A percentile compares a stretch with the other conserved stretches of the same genome.
Conservation (phyloP, 1,140 invertebrate species). For the Bradysia coprophila region DNA sequence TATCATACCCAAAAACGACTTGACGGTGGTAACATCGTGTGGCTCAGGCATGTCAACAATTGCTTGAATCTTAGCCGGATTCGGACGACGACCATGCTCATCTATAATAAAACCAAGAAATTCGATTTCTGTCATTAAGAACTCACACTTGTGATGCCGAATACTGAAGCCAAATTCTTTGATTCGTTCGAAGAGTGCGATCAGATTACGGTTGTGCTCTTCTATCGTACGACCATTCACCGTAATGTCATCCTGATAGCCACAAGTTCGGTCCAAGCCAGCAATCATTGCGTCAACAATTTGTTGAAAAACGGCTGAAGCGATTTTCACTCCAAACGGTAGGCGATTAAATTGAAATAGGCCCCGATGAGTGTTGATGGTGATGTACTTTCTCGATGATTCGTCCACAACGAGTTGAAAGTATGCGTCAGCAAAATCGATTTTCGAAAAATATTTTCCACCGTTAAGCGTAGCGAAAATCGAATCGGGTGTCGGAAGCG, state of each 20-base stretch:
- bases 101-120: conserved; percentile 8
- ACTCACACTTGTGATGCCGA: background rate
- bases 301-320: conserved; percentile 7
- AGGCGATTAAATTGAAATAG: conserved; percentile 8
- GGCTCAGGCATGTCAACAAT: conserved; percentile 7
- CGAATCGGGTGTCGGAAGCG: conserved; percentile 10
- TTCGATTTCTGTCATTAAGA: conserved; percentile 2
- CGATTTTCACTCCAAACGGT: conserved; percentile 8
- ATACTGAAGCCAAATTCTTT: background rate
- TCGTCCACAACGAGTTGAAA: conserved; percentile 9
- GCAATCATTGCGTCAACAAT: conserved; percentile 3
- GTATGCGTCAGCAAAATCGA: conserved; percentile 10
- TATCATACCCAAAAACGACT: conserved; percentile 12
- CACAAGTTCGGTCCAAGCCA: conserved; percentile 1
- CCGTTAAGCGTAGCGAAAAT: conserved; percentile 8
- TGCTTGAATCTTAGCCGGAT: conserved; percentile 8
- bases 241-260: conserved; percentile 1
- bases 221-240: conserved; percentile 4
- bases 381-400: conserved; percentile 6
- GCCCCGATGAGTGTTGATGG: conserved; percentile 8
- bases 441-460: conserved; percentile 9
- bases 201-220: conserved; percentile 6
- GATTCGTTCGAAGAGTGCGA: conserved; percentile 1
- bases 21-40: background rate
- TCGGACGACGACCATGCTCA: conserved; percentile 7